Evolutionary conservation across 2,888 invertebrate species (phyloP).

Genomic region (Xiphydria camelus): DNA sequence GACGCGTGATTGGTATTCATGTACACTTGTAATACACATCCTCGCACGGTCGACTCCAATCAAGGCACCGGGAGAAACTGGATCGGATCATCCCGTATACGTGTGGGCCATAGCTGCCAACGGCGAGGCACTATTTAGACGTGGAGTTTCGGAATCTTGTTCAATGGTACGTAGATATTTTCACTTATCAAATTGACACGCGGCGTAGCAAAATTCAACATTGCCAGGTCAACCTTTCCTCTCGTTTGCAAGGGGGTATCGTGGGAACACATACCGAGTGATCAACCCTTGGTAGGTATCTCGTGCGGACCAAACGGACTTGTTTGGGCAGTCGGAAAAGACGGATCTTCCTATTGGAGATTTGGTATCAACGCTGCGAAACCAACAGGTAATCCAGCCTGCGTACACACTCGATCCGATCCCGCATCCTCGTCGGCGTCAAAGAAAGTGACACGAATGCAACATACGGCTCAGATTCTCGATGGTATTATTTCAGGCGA

Average conservation of each 20-base stretch:
- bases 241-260: constrained; percentile 64
- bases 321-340: constrained; percentile 86
- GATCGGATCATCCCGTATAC: constrained; percentile 59
- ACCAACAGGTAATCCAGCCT: constrained; percentile 64
- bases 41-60: constrained; percentile 20
- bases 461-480: too few species aligned
- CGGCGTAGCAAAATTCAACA: too few species aligned
- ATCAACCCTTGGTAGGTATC: constrained; percentile 77
- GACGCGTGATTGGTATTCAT: too few species aligned
- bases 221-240: too few species aligned
- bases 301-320: constrained; percentile 70
- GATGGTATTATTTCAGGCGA: constrained; percentile 62
- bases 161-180: constrained; percentile 65
- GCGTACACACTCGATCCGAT: too few species aligned
- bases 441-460: too few species aligned
- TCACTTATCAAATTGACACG: too few species aligned
- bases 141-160: constrained; percentile 73
- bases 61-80: constrained; percentile 57
- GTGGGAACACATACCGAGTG: constrained; percentile 82
- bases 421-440: too few species aligned
- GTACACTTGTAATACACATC: not conserved
- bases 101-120: constrained; percentile 87
- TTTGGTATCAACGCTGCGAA: constrained; percentile 72
- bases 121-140: constrained; percentile 83
- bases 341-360: constrained; percentile 83